A percentile compares a stretch with the other conserved stretches of the same genome.
Conservation (phyloP, 1,140 invertebrate genomes). For the Dendroctonus ponderosae region DNA sequence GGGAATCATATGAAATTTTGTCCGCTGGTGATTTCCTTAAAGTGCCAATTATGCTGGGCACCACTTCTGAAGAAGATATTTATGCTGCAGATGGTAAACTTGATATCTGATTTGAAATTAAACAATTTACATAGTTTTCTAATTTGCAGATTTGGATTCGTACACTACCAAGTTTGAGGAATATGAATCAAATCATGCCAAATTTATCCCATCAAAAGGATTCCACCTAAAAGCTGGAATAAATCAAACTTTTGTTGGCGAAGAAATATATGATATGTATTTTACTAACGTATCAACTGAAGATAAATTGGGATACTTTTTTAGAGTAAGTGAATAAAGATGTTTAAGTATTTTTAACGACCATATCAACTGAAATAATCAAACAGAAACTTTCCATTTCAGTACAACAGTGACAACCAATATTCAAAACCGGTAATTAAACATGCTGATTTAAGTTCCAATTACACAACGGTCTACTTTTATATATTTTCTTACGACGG, state of each 20-base stretch:
- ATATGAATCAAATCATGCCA: neutral
- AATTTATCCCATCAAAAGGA: slow-evolving; percentile 19
- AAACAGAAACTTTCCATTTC: neutral
- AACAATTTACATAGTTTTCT: neutral
- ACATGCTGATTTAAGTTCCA: slow-evolving; percentile 20
- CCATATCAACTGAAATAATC: slow-evolving; percentile 1
- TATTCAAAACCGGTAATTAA: slow-evolving; percentile 17
- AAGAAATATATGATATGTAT: slow-evolving; percentile 21
- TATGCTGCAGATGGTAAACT: neutral
- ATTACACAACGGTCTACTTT: slow-evolving; percentile 19
- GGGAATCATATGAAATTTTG: slow-evolving; percentile 36
- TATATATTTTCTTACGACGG: slow-evolving; percentile 25
- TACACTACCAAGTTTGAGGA: neutral
- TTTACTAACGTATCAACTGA: slow-evolving; percentile 12
- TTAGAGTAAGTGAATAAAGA: slow-evolving; percentile 4
- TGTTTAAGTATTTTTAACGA: too few species aligned
- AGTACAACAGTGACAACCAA: slow-evolving; percentile 22
- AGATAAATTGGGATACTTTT: slow-evolving; percentile 17
- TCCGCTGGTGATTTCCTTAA: slow-evolving; percentile 36
- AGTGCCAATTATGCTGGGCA: slow-evolving; percentile 42
- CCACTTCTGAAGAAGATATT: slow-evolving; percentile 40
- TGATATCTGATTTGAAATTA: neutral
- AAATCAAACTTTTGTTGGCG: slow-evolving; percentile 5
- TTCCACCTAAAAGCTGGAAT: slow-evolving; percentile 16
- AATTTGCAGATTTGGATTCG: slow-evolving; percentile 11